Conservation (phyloP, 2,113 vertebrate genomes). For the Butorides virescens region DNA sequence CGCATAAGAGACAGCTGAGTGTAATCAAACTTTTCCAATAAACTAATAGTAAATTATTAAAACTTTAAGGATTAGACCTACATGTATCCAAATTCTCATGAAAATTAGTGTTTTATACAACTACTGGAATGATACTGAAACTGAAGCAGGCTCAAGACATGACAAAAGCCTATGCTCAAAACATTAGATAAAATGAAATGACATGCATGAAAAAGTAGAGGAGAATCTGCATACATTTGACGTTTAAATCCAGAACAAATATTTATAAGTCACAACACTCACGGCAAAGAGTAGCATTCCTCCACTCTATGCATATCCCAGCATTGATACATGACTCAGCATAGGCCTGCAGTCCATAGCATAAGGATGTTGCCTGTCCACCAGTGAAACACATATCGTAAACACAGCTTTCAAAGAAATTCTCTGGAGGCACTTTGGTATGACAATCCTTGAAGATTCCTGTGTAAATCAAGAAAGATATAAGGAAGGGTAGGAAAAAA, state of each 20-base stretch:
- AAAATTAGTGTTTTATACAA: neutral
- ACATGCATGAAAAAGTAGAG: neutral
- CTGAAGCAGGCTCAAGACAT: neutral
- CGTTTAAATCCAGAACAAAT: neutral
- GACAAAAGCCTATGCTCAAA: neutral
- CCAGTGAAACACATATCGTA: conserved; percentile 83
- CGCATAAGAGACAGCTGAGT: neutral
- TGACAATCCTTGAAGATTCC: conserved; percentile 86
- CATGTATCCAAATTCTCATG: neutral
- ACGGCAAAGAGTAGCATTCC: conserved; percentile 86
- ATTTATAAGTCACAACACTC: conserved; percentile 60
- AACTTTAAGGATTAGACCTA: neutral
- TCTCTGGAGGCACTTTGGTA: conserved; percentile 63
- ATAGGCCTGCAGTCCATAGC: conserved; percentile 86
- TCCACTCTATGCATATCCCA: conserved; percentile 80
- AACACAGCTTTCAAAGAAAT: conserved; percentile 84
- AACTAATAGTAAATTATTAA: neutral
- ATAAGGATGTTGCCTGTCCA: conserved; percentile 79
- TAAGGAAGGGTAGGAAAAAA: neutral
- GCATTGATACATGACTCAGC: conserved; percentile 80
- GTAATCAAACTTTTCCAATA: neutral
- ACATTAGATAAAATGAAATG: neutral
- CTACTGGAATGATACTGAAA: neutral
- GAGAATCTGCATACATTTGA: neutral
- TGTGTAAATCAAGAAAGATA: conserved; percentile 39